Percentiles rank a stretch among this genome's conserved stretches.
These are phyloP conservation scores for Scelioninae gen. 1 DNA, from an alignment of 2,888 invertebrate species.

Conservation along the genomic window DNA sequence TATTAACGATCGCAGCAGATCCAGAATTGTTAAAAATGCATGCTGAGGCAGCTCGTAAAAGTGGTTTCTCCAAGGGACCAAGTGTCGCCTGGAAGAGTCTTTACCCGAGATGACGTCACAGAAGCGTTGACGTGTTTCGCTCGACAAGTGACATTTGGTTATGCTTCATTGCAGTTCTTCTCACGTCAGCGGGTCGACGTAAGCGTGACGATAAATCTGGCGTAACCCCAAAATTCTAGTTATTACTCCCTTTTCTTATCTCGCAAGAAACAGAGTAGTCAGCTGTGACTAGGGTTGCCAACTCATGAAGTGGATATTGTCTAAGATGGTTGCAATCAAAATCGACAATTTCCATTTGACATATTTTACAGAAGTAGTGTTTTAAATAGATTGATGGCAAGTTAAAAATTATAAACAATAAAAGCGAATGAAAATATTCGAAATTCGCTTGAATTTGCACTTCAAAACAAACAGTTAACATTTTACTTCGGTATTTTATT, in stretches of 20 bases:
- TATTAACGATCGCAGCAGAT: constrained; percentile 43
- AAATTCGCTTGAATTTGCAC: too few species aligned
- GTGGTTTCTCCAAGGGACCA: constrained; percentile 42
- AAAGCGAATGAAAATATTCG: too few species aligned
- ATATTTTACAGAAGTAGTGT: background rate
- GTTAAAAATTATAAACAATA: too few species aligned
- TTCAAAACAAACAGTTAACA: too few species aligned
- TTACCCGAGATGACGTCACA: constrained; percentile 44
- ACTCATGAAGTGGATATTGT: constrained; percentile 28
- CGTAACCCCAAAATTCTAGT: constrained; percentile 75
- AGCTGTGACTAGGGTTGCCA: constrained; percentile 61
- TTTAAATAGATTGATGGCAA: too few species aligned
- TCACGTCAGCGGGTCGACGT: constrained; percentile 75
- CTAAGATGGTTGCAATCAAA: constrained; percentile 18
- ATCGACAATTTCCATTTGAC: constrained; percentile 23
- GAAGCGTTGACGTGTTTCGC: constrained; percentile 58
- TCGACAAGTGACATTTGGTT: constrained; percentile 74
- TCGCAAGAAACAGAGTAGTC: constrained; percentile 62
- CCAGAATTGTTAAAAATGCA: constrained; percentile 51
- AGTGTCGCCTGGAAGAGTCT: constrained; percentile 43
- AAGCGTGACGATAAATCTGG: constrained; percentile 77
- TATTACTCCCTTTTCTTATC: constrained; percentile 73
- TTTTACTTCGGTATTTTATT: too few species aligned
- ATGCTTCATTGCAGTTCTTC: constrained; percentile 76
- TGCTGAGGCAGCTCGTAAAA: constrained; percentile 53